Percentiles rank a stretch among this genome's conserved stretches.
These are phyloP conservation scores for Sinodicranocentrus sp. DNA, from an alignment of 2,888 invertebrate species.

Conservation along the genomic window DNA sequence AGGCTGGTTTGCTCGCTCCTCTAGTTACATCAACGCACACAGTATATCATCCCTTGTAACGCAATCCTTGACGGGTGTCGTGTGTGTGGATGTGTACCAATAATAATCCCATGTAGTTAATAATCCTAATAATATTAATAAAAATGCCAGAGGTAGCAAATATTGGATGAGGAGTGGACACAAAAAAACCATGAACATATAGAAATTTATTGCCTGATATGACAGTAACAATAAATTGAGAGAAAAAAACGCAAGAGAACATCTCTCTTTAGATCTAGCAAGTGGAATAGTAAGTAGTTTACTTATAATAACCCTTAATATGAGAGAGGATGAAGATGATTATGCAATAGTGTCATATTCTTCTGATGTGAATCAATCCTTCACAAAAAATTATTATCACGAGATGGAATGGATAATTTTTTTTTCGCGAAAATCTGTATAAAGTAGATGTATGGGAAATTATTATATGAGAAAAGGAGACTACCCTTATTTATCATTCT, in stretches of 20 bases:
- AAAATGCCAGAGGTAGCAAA: constrained; percentile 14
- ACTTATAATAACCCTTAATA: constrained; percentile 9
- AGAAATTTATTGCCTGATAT: constrained; percentile 27
- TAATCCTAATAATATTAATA: constrained; percentile 11
- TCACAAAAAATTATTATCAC: constrained; percentile 17
- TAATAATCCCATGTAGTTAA: not conserved
- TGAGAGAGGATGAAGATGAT: constrained; percentile 1
- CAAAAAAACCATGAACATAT: constrained; percentile 15
- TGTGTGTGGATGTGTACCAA: constrained; percentile 8
- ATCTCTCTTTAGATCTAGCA: constrained; percentile 11
- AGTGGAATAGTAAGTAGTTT: constrained; percentile 10
- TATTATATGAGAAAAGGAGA: no score
- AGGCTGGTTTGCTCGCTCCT: not conserved
- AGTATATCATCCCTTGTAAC: not conserved
- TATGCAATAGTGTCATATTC: not conserved
- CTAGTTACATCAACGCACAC: not conserved
- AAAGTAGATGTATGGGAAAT: no score
- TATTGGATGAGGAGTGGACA: constrained; percentile 5
- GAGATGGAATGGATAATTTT: constrained; percentile 26
- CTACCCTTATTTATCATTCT: no score
- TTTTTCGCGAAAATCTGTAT: constrained; percentile 5
- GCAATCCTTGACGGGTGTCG: constrained; percentile 5
- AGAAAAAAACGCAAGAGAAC: not conserved
- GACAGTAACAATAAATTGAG: constrained; percentile 18
- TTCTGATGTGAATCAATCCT: constrained; percentile 28